phyloP scores from a whole-genome alignment of 1,140 invertebrate species.

The Nilaparvata lugens region DNA sequence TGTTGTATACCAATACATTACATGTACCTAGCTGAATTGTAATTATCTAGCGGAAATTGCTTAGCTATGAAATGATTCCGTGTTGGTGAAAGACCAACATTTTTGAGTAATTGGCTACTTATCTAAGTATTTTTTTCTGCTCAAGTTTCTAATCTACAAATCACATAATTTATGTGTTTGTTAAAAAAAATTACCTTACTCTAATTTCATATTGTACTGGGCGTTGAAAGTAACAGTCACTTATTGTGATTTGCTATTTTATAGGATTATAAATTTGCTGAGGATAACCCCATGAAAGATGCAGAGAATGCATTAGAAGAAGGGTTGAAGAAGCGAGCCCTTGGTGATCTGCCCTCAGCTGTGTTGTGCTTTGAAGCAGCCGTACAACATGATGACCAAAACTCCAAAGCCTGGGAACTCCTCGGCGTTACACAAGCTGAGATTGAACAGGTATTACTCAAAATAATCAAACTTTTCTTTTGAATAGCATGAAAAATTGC shows the following conservation, averaged over 20 bases:
- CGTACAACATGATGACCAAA: slow-evolving; percentile 71
- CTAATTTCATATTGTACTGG: neutral
- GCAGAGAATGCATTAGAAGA: slow-evolving; percentile 75
- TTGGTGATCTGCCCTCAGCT: slow-evolving; percentile 88
- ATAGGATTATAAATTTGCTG: slow-evolving; percentile 71
- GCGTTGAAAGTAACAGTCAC: neutral
- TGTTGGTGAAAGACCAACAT: too few species aligned
- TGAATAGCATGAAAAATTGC: too few species aligned
- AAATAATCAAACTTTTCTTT: slow-evolving; percentile 8
- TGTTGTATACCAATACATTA: too few species aligned
- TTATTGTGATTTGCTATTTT: slow-evolving; percentile 10
- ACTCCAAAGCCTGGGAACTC: slow-evolving; percentile 71
- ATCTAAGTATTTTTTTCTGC: too few species aligned
- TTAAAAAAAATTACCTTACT: too few species aligned
- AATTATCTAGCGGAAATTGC: too few species aligned
- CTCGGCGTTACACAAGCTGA: slow-evolving; percentile 87
- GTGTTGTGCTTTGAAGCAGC: slow-evolving; percentile 96
- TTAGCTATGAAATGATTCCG: too few species aligned
- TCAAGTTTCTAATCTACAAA: too few species aligned
- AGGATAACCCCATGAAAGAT: slow-evolving; percentile 79
- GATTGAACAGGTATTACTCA: slow-evolving; percentile 59
- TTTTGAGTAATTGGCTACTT: too few species aligned
- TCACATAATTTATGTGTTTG: too few species aligned
- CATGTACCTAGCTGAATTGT: too few species aligned
- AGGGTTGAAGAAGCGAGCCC: slow-evolving; percentile 69